Conservation (phyloP, 1,140 invertebrate genomes). For the Leptopilina clavipes region DNA sequence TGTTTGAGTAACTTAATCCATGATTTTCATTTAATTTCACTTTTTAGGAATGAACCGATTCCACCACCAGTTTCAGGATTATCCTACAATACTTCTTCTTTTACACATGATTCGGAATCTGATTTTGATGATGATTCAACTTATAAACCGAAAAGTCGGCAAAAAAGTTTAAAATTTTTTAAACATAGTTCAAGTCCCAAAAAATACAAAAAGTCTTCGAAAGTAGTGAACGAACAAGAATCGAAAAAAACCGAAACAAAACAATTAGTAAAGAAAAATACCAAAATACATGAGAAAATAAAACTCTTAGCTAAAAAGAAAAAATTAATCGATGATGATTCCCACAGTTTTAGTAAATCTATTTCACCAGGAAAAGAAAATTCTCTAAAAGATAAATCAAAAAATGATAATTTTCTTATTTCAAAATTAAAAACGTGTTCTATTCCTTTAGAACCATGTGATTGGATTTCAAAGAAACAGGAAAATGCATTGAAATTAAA, state of each 20-base stretch:
- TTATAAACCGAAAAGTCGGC: too few relatives aligned
- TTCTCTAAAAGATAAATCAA: not conserved
- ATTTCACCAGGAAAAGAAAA: not conserved
- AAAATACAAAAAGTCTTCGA: slow-evolving; percentile 11
- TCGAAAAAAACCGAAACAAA: not conserved
- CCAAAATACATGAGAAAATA: not conserved
- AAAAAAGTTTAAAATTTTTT: too few relatives aligned
- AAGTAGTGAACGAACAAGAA: not conserved
- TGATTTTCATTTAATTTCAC: not conserved
- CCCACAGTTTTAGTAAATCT: not conserved
- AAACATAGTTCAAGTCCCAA: not conserved
- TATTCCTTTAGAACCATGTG: not conserved
- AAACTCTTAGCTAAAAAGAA: not conserved
- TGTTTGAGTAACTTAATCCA: not conserved
- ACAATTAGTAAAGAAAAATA: not conserved
- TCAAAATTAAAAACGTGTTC: not conserved
- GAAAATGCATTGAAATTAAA: not conserved
- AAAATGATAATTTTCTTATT: not conserved
- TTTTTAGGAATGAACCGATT: not conserved
- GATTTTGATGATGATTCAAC: not conserved
- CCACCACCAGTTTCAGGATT: not conserved
- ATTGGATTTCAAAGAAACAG: not conserved
- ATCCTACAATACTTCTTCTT: not conserved
- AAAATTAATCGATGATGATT: not conserved
- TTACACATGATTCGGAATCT: not conserved